Conservation (phyloP, 2,888 invertebrate genomes). For the Phalera bucephala region DNA sequence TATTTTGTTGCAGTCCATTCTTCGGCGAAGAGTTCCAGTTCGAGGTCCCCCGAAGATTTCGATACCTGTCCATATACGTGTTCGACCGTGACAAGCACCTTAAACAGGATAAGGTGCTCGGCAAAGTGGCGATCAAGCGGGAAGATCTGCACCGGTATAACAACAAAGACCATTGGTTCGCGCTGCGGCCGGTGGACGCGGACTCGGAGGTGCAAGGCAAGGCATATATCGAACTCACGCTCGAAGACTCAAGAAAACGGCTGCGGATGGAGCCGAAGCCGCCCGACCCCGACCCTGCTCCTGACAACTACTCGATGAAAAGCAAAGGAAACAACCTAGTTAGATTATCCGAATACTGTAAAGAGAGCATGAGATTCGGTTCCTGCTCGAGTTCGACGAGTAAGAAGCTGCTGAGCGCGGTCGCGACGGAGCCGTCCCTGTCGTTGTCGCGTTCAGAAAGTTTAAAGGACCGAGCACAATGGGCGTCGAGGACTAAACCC, state of each 20-base stretch:
- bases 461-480: slow-evolving; percentile 71
- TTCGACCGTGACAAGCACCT: slow-evolving; percentile 93
- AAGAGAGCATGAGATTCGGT: slow-evolving; percentile 75
- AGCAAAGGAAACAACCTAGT: slow-evolving; percentile 70
- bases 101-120: slow-evolving; percentile 92
- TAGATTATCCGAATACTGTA: slow-evolving; percentile 73
- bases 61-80: slow-evolving; percentile 94
- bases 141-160: slow-evolving; percentile 94
- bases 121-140: slow-evolving; percentile 92
- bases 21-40: slow-evolving; percentile 97
- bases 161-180: slow-evolving; percentile 97
- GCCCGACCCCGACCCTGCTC: slow-evolving; percentile 64
- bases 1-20: slow-evolving; percentile 88
- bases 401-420: slow-evolving; percentile 68
- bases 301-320: slow-evolving; percentile 59
- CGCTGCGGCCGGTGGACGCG: slow-evolving; percentile 91
- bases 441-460: slow-evolving; percentile 76
- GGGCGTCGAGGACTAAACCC: slow-evolving; percentile 64
- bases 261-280: slow-evolving; percentile 79
- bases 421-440: slow-evolving; percentile 65
- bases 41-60: slow-evolving; percentile 94
- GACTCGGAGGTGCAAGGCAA: slow-evolving; percentile 96
- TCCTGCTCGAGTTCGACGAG: slow-evolving; percentile 76
- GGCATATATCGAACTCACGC: slow-evolving; percentile 91
- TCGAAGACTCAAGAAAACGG: slow-evolving; percentile 83